These are phyloP conservation scores for Linhomoeus sp. DNA, from an alignment of 2,888 invertebrate genomes.

Conservation along the genomic window DNA sequence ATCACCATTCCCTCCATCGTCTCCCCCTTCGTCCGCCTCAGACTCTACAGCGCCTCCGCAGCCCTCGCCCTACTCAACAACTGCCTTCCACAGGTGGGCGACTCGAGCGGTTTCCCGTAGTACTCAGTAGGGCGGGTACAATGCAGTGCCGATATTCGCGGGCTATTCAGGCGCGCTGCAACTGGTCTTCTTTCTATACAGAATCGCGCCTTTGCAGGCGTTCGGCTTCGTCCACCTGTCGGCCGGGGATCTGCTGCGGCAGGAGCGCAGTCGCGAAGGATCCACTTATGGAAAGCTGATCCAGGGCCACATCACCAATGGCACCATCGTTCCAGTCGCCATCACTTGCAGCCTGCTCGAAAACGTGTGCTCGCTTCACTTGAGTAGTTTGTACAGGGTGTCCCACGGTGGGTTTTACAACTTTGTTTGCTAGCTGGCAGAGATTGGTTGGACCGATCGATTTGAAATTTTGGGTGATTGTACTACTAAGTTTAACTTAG, in stretches of 20 bases:
- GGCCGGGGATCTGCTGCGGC: conserved; percentile 67
- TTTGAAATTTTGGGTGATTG: no score
- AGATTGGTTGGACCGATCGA: no score
- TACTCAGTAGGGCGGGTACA: no score
- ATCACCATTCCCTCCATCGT: conserved; percentile 87
- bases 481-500: no score
- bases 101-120: no score
- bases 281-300: conserved; percentile 60
- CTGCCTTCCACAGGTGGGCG: conserved; percentile 30
- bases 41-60: conserved; percentile 56
- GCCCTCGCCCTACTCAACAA: conserved; percentile 30
- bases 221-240: conserved; percentile 38
- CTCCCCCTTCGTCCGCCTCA: conserved; percentile 53
- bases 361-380: conserved; percentile 46
- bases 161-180: no score
- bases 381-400: neutral
- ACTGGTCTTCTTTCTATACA: no score
- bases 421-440: no score
- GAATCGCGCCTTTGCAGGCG: no score
- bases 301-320: conserved; percentile 70
- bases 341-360: conserved; percentile 89
- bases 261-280: conserved; percentile 60
- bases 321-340: conserved; percentile 89
- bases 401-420: no score
- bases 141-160: no score